Conservation (phyloP, 1,140 invertebrate genomes). For the Drosophila lacteicornis region DNA sequence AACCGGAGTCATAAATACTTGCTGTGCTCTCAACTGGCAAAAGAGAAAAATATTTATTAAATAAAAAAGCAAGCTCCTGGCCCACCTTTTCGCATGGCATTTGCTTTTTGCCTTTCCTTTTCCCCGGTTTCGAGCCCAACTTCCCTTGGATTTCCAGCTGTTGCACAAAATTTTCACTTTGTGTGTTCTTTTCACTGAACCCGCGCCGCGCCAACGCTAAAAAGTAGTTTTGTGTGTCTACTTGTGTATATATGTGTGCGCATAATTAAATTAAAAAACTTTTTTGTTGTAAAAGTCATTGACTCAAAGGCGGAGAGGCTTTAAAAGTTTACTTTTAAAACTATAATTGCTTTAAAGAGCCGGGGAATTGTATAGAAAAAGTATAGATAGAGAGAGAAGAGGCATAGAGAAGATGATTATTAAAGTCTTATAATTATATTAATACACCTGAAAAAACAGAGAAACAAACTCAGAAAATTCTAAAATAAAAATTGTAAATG, state of each 20-base stretch:
- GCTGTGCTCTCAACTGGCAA: constrained; percentile 80
- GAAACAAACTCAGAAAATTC: too few species aligned
- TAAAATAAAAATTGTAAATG: background rate
- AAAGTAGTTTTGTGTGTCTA: constrained; percentile 37
- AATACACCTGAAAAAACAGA: background rate
- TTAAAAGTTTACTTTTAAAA: constrained; percentile 6
- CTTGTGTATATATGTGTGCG: constrained; percentile 23
- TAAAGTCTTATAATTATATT: background rate
- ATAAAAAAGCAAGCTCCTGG: constrained; percentile 69
- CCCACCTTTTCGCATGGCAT: constrained; percentile 60
- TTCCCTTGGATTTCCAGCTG: constrained; percentile 40
- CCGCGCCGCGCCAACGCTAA: constrained; percentile 25
- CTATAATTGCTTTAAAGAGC: constrained; percentile 41
- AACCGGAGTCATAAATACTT: constrained; percentile 75
- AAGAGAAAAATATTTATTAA: constrained; percentile 64
- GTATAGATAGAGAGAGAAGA: background rate
- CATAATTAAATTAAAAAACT: constrained; percentile 77
- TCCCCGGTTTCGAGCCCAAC: constrained; percentile 7
- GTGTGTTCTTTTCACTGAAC: constrained; percentile 72
- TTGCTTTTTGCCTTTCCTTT: constrained; percentile 39
- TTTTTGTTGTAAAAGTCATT: constrained; percentile 67
- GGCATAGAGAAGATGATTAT: background rate
- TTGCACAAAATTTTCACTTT: constrained; percentile 52
- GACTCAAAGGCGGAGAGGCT: constrained; percentile 43
- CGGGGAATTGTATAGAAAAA: background rate